Conservation (phyloP, 1,140 invertebrate species). For the Tribolium madens region DNA sequence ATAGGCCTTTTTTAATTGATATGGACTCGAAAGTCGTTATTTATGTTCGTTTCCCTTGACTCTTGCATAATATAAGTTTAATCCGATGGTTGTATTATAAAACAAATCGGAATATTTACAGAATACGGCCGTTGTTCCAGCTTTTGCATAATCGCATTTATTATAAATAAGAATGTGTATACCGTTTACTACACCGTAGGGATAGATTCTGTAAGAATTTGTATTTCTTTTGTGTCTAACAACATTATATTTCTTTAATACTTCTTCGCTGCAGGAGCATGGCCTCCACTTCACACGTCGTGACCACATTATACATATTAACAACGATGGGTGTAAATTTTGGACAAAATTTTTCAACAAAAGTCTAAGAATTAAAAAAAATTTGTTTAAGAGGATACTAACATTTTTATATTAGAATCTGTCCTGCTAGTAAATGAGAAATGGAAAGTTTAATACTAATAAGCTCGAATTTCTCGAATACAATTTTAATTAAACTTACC, state of each 20-base stretch:
- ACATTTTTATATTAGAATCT: no score
- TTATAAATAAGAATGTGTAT: slow-evolving; percentile 38
- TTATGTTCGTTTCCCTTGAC: background rate
- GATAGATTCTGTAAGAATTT: slow-evolving; percentile 35
- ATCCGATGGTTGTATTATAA: slow-evolving; percentile 16
- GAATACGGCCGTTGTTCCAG: slow-evolving; percentile 11
- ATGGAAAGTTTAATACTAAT: no score
- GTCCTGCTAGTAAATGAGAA: no score
- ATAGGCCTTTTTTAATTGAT: slow-evolving; percentile 3
- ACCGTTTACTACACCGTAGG: slow-evolving; percentile 32
- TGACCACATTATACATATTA: background rate
- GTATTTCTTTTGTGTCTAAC: slow-evolving; percentile 39
- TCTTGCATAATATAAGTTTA: slow-evolving; percentile 23
- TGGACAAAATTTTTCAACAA: no score
- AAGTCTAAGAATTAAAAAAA: no score
- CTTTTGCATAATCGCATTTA: slow-evolving; percentile 32
- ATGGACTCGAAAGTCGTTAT: background rate
- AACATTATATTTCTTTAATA: slow-evolving; percentile 40
- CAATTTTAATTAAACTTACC: no score
- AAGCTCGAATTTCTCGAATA: no score
- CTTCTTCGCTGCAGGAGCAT: slow-evolving; percentile 7
- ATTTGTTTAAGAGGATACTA: no score
- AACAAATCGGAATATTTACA: slow-evolving; percentile 34
- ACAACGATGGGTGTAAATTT: background rate
- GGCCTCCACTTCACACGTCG: background rate